A percentile compares a stretch with the other conserved stretches of the same genome.
These are phyloP conservation scores for Lepidochrysops patricia DNA, from an alignment of 2,888 invertebrate species.

Conservation along the genomic window DNA sequence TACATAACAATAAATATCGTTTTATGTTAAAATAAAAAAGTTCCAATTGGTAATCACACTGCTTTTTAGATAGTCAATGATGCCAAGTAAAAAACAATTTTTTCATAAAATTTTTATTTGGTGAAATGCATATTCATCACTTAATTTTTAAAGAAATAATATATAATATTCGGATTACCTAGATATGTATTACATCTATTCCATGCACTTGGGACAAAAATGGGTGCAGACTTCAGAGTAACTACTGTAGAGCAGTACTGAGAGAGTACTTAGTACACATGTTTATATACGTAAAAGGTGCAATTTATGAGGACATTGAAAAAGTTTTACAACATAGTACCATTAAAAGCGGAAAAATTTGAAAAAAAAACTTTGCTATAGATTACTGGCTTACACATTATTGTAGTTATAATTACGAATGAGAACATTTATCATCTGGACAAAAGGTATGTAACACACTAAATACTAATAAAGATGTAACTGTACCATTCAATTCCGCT, in stretches of 20 bases:
- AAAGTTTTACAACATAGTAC: neutral
- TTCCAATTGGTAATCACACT: too few species aligned
- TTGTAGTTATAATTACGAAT: neutral
- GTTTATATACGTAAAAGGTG: neutral
- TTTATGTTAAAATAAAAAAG: too few species aligned
- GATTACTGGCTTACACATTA: too few species aligned
- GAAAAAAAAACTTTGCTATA: neutral
- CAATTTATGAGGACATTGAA: neutral
- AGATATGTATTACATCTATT: neutral
- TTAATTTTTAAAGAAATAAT: neutral
- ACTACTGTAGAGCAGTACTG: neutral
- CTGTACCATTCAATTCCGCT: neutral
- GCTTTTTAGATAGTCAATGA: too few species aligned
- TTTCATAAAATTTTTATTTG: constrained; percentile 29
- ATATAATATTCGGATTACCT: neutral
- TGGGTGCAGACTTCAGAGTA: neutral
- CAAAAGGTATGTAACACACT: neutral
- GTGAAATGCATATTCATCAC: constrained; percentile 17
- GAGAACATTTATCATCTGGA: neutral
- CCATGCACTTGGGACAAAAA: neutral
- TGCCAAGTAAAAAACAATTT: constrained; percentile 20
- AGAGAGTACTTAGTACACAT: too few species aligned
- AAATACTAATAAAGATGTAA: neutral
- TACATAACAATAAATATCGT: too few species aligned
- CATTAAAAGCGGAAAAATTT: neutral